phyloP scores from a whole-genome alignment of 2,113 vertebrate genomes.

The Paradoxurus hermaphroditus region DNA sequence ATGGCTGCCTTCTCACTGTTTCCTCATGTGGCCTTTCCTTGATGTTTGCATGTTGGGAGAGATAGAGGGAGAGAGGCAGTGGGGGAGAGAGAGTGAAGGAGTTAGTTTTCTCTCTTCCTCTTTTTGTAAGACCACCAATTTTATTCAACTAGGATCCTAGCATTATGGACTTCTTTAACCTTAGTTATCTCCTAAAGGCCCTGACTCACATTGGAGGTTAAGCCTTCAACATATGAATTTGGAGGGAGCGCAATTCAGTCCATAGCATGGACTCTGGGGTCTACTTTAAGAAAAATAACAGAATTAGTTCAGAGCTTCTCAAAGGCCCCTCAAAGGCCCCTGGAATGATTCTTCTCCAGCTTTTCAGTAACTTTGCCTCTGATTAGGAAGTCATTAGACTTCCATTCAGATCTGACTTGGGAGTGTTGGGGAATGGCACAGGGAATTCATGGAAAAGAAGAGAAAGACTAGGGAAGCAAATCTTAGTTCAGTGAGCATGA shows the following conservation, averaged over 20 bases:
- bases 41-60: not conserved
- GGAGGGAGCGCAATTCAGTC: not conserved
- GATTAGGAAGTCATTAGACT: not conserved
- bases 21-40: not conserved
- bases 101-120: not conserved
- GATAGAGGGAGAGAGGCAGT: not conserved
- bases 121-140: not conserved
- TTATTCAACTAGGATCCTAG: not conserved
- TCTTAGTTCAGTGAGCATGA: not conserved
- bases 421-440: not conserved
- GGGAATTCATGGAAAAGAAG: not conserved
- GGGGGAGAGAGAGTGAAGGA: not conserved
- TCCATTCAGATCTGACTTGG: not conserved
- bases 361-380: not conserved
- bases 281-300: constrained; percentile 5
- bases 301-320: not conserved
- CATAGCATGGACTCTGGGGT: not conserved
- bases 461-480: not conserved
- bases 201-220: not conserved
- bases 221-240: not conserved
- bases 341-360: not conserved
- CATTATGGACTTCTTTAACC: not conserved
- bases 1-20: not conserved
- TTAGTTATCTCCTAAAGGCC: not conserved
- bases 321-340: not conserved